Conservation (phyloP, 2,113 vertebrate species). For the Otolemur garnettii region DNA sequence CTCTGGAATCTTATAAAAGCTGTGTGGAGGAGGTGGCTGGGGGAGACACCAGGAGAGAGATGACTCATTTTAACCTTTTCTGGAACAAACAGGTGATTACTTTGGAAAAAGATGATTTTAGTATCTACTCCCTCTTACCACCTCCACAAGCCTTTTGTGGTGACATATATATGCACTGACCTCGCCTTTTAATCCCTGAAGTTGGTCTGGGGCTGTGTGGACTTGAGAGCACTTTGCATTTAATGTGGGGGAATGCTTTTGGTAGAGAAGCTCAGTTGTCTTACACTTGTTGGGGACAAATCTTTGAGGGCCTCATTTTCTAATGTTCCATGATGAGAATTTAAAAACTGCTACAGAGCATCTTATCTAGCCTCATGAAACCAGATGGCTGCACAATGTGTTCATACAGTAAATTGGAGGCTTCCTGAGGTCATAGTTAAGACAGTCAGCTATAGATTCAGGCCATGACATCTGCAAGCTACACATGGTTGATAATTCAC, state of each 20-base stretch:
- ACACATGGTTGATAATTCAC: neutral
- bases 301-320: slow-evolving; percentile 4
- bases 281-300: neutral
- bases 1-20: neutral
- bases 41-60: slow-evolving; percentile 19
- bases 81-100: slow-evolving; percentile 58
- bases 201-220: neutral
- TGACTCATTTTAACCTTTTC: slow-evolving; percentile 53
- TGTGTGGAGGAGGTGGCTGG: neutral
- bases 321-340: neutral
- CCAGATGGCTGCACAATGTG: neutral
- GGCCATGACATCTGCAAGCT: neutral
- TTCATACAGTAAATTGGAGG: neutral
- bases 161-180: neutral
- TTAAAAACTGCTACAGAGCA: neutral
- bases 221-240: neutral
- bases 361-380: neutral
- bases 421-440: neutral
- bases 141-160: neutral
- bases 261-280: neutral
- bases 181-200: neutral
- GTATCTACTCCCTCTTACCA: neutral
- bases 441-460: neutral
- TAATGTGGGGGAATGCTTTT: neutral
- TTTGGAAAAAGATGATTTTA: slow-evolving; percentile 47